Evolutionary conservation across 64 coral and sea anemone genomes (phyloP).

Genomic region (Astreopora myriophthalma): DNA sequence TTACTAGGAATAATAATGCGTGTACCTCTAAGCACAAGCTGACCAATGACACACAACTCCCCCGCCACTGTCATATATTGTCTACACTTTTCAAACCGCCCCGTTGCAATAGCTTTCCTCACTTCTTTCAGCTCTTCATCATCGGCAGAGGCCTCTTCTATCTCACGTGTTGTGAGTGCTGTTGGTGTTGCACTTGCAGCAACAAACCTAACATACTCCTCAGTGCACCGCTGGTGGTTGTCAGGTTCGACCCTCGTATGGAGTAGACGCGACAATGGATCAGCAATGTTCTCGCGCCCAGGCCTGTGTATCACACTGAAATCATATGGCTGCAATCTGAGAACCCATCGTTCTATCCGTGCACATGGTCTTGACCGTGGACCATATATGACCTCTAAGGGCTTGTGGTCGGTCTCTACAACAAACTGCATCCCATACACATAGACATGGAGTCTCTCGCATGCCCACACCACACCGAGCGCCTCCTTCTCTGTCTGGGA

Average conservation of each 20-base stretch:
- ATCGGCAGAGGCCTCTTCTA: slow-evolving; percentile 33
- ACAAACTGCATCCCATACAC: slow-evolving; percentile 20
- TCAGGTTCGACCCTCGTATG: neutral
- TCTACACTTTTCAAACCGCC: slow-evolving; percentile 31
- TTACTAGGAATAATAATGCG: slow-evolving; percentile 15
- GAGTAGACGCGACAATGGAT: slow-evolving; percentile 9
- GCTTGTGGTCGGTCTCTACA: slow-evolving; percentile 29
- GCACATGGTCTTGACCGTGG: slow-evolving; percentile 20
- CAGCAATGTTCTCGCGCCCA: slow-evolving; percentile 13
- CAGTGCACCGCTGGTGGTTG: slow-evolving; percentile 21
- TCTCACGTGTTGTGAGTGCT: slow-evolving; percentile 42
- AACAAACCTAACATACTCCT: slow-evolving; percentile 48
- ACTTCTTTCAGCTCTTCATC: slow-evolving; percentile 55
- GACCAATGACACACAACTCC: slow-evolving; percentile 38
- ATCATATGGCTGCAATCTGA: slow-evolving; percentile 27
- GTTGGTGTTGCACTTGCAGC: slow-evolving; percentile 55
- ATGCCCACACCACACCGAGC: neutral
- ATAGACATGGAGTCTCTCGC: neutral
- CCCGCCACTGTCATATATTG: slow-evolving; percentile 18
- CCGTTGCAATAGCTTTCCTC: slow-evolving; percentile 20
- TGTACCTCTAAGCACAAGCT: slow-evolving; percentile 31
- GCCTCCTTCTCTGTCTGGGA: slow-evolving; percentile 52
- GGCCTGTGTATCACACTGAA: slow-evolving; percentile 10
- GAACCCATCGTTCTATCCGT: slow-evolving; percentile 23
- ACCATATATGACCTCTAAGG: slow-evolving; percentile 40